Base-by-base conservation (phyloP, 2,888 invertebrate genomes). In the Acleris holmiana region DNA sequence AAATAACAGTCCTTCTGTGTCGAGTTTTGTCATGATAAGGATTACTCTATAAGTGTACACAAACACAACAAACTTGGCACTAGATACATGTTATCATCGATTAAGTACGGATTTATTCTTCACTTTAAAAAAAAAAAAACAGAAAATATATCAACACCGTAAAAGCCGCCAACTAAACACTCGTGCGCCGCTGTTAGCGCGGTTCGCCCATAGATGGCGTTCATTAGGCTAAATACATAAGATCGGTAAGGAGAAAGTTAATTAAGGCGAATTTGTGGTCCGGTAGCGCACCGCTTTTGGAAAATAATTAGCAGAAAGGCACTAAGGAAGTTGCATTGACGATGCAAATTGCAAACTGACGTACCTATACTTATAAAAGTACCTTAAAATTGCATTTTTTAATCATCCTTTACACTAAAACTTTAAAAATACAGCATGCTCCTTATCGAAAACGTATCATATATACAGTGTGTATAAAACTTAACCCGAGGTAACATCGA, bases 201-300 rank as follows among this genome's bases (percentile, higher is more conserved):
- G 4, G 7, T 13, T 44, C 47, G 40, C 44, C 65, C 59, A 35
- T 10, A 60, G 49, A 65, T 59, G 65, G 65, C 65, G 49, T 29
- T 65, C 59, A 65, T 65, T 65, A 65, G 8, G 49, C 21, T 65
- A 59, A 65, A 60, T 65, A 65, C 25, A 48, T 47, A 29, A 41
- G 44, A 25, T 19, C 17, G 6, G 29, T 21, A 19, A 44, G 44
- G 44, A 53, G 64, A 53, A 47, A 29, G 47, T 21, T 55, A 25
- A 54, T 64, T 64, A 63, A 35, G 10, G 57, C 41, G 19, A 35
- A 19, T 61, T 59, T 21, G 56, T 46, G 44, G 17, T 56, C 10
- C 10, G 6, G 25, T 18, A 17, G 29, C 25, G 18, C n/a, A 25
- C 23, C 1, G 19, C 63, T 58, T 58, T 58, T 29, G 64, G 47